Percentiles rank a stretch among this genome's conserved stretches.
These are phyloP conservation scores for Platerodrilus igneus DNA, from an alignment of 2,888 invertebrate species.

Conservation along the genomic window DNA sequence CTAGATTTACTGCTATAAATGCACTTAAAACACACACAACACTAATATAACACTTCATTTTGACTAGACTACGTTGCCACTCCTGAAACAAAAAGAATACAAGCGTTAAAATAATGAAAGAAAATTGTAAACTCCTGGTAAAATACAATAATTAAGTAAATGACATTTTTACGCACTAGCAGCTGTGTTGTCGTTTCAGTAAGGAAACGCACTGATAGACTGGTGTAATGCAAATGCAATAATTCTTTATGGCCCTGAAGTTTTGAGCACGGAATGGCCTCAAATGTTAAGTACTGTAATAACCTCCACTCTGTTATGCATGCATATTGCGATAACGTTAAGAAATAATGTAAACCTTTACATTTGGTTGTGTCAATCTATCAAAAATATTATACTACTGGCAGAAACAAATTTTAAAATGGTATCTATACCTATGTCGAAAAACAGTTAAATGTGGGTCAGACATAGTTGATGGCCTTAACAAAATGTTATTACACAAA, in stretches of 20 bases:
- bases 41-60: conserved; percentile 47
- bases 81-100: conserved; percentile 42
- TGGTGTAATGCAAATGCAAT: conserved; percentile 3
- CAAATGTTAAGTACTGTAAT: no score
- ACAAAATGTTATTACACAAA: no score
- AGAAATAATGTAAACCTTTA: no score
- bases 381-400: no score
- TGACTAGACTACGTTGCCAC: conserved; percentile 48
- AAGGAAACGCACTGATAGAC: conserved; percentile 6
- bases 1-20: conserved; percentile 40
- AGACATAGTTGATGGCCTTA: no score
- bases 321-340: no score
- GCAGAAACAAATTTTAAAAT: no score
- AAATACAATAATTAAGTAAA: conserved; percentile 4
- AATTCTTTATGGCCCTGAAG: conserved; percentile 2
- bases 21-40: conserved; percentile 46
- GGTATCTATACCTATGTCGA: no score
- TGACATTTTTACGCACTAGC: conserved; percentile 9
- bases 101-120: conserved; percentile 1
- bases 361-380: no score
- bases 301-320: no score
- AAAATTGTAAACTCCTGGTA: background rate
- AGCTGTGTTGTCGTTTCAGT: conserved; percentile 7
- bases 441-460: no score
- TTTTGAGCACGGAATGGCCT: conserved; percentile 4